A percentile compares a stretch with the other conserved stretches of the same genome.
These are phyloP conservation scores for Sarcophaga subvicina DNA, from an alignment of 2,888 invertebrate genomes.

Conservation along the genomic window DNA sequence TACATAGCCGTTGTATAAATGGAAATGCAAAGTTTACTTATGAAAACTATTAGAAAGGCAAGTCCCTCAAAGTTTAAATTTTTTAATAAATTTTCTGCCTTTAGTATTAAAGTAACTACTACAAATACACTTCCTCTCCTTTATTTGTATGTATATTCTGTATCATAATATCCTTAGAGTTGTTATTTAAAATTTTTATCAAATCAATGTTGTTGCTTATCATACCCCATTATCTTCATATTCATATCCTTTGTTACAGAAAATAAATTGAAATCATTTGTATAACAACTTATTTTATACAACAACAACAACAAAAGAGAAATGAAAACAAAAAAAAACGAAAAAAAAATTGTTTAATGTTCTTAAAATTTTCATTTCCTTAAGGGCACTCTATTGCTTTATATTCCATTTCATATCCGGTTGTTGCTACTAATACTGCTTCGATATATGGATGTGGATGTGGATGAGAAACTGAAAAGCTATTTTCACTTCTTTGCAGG, in stretches of 20 bases:
- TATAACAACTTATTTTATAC: slow-evolving; percentile 3
- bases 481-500: neutral
- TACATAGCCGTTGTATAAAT: no score
- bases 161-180: no score
- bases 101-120: no score
- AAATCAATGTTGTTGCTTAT: neutral
- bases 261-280: slow-evolving; percentile 16
- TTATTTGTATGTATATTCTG: no score
- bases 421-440: slow-evolving; percentile 4
- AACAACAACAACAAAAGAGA: neutral
- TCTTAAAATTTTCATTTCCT: slow-evolving; percentile 54
- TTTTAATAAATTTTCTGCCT: no score
- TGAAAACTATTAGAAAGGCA: no score
- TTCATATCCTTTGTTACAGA: neutral
- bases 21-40: no score
- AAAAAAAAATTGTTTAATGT: slow-evolving; percentile 38
- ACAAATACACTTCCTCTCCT: no score
- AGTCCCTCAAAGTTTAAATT: no score
- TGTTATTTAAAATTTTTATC: neutral
- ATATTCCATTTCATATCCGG: slow-evolving; percentile 5
- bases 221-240: neutral
- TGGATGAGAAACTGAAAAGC: neutral
- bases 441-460: neutral
- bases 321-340: no score
- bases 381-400: slow-evolving; percentile 8